Base-by-base conservation (phyloP, 2,797 vertebrate species). In the Tokudaia tokunoshimensis region DNA sequence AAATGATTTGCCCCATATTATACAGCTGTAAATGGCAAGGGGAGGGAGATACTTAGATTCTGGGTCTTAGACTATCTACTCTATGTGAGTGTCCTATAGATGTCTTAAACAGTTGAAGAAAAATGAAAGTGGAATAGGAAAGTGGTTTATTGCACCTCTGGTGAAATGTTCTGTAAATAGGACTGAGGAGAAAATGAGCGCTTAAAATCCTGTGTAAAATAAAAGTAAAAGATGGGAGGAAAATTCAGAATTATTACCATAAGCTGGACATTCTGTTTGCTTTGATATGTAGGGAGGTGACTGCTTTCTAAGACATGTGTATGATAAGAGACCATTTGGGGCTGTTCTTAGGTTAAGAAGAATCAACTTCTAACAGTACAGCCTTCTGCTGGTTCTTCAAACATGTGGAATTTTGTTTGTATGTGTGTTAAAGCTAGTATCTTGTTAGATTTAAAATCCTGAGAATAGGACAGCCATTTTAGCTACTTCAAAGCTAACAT, bases 401-500 rank as follows among this genome's bases (percentile, higher is more conserved):
- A 65, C 47, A 37, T 86, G 20, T 83, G 86, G 61, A 70, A 37
- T 97, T 92, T 92, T 80, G 31, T 80, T 78, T 67, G 14, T 57
- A 6, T 4, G 20, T 70, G 3, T 74, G 37, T 92, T 89, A 96
- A 95, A 92, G 44, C 81, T 75, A 41, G 19, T 92, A 19, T 93
- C 70, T 88, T 85, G 61, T 0, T 4, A 52, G 31, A 47, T 95
- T 94, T 94, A 83, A 91, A 96, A 86, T 91, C 20, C 57, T 81
- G 70, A 92, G 65, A 63, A 15, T 81, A 81, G 87, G 92, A 44
- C 72, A 76, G 63, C 80, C 34, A 26, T 88, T 79, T 79, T 81
- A 37, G 44, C 92, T 91, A 67, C 31, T 90, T 94, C 76, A 72
- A 95, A 80, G 79, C 74, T 94, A 82, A 83, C 14, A n/a, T 94